phyloP scores from a whole-genome alignment of 2,113 vertebrate genomes.

The Gadus chalcogrammus region DNA sequence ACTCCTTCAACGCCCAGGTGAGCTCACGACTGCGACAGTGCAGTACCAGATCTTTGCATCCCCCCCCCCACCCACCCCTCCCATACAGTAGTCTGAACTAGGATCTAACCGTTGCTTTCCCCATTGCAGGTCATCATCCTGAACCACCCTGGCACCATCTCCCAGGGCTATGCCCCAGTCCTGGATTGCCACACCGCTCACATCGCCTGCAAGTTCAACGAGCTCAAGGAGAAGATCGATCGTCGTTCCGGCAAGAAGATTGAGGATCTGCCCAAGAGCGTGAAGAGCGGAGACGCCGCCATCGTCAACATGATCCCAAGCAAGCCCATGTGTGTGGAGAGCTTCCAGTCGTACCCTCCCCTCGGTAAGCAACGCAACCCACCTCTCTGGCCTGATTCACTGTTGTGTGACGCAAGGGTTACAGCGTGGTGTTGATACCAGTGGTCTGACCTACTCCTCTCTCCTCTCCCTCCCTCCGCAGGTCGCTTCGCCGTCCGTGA shows the following conservation, averaged over 20 bases:
- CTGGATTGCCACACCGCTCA: constrained; percentile 80
- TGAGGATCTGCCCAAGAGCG: constrained; percentile 74
- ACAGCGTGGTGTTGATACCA: not conserved
- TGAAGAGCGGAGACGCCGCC: constrained; percentile 77
- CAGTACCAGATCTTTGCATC: not conserved
- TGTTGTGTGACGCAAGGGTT: not conserved
- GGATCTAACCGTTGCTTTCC: not conserved
- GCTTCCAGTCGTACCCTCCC: constrained; percentile 73
- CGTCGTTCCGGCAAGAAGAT: constrained; percentile 81
- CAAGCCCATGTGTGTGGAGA: constrained; percentile 80
- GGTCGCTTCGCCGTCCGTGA: constrained; percentile 81
- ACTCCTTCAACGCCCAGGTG: constrained; percentile 75
- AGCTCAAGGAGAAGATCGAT: constrained; percentile 79
- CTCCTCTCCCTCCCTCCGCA: constrained; percentile 24
- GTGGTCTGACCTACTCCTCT: not conserved
- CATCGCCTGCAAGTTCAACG: constrained; percentile 79
- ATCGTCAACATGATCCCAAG: constrained; percentile 73
- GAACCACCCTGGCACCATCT: constrained; percentile 80
- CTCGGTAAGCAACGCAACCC: constrained; percentile 59
- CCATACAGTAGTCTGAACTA: not conserved
- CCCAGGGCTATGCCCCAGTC: constrained; percentile 72
- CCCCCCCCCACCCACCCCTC: not conserved
- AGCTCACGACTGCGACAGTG: constrained; percentile 1
- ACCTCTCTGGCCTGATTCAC: not conserved
- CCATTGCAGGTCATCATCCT: constrained; percentile 76